Evolutionary conservation across 2,797 vertebrate species (phyloP).

Genomic region (Hirundo rustica): DNA sequence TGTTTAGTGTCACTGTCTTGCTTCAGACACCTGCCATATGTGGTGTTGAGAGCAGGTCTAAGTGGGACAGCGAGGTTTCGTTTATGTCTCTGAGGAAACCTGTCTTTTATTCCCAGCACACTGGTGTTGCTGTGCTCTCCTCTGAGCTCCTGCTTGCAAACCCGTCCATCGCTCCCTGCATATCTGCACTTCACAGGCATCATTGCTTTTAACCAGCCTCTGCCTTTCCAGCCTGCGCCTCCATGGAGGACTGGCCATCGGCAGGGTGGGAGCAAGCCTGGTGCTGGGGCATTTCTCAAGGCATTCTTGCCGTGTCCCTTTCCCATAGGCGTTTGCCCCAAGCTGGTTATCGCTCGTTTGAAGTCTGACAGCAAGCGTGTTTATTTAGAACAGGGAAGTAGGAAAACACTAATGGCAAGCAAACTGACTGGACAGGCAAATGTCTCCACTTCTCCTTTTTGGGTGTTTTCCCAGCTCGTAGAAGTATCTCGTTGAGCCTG

Average conservation of each 20-base stretch:
- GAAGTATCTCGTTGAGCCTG: background rate
- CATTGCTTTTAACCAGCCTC: background rate
- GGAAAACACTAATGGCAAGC: background rate
- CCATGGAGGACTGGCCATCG: background rate
- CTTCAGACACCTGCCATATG: background rate
- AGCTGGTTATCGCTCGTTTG: background rate
- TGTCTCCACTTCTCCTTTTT: constrained; percentile 14
- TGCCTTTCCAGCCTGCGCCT: background rate
- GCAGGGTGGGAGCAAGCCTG: background rate
- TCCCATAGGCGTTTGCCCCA: background rate
- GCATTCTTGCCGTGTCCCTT: background rate
- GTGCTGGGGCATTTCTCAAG: background rate
- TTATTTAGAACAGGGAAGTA: background rate
- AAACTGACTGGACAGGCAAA: constrained; percentile 4
- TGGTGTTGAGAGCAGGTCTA: background rate
- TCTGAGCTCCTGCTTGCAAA: background rate
- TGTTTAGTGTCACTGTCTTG: background rate
- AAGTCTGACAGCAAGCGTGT: background rate
- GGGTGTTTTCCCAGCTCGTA: background rate
- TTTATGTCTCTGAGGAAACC: background rate
- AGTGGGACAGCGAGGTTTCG: rapidly evolving
- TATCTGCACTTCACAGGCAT: background rate
- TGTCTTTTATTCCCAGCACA: background rate
- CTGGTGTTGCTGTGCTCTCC: background rate
- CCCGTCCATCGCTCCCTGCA: background rate